Evolutionary conservation across 2,113 vertebrate species (phyloP).

Genomic region (Felis catus): F.catus_Fca126_mat1.0 CM031423.1:14733501-14734000

Average conservation of each 20-base stretch:
- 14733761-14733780: not conserved
- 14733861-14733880: too few relatives aligned
- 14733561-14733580: not conserved
- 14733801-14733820: not conserved
- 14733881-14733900: not conserved
- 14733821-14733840: not conserved
- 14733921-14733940: conserved; percentile 88
- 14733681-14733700: not conserved
- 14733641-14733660: not conserved
- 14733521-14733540: not conserved
- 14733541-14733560: not conserved
- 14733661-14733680: not conserved
- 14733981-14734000: conserved; percentile 89
- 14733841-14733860: not conserved
- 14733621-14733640: not conserved
- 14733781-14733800: not conserved
- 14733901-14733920: not conserved
- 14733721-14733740: not conserved
- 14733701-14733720: not conserved
- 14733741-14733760: not conserved
- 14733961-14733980: conserved; percentile 67
- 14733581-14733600: not conserved
- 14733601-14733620: not conserved
- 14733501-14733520: not conserved
- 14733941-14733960: conserved; percentile 83